Evolutionary conservation across 2,888 invertebrate genomes (phyloP).

Genomic region (Sarcophaga variegata): DNA sequence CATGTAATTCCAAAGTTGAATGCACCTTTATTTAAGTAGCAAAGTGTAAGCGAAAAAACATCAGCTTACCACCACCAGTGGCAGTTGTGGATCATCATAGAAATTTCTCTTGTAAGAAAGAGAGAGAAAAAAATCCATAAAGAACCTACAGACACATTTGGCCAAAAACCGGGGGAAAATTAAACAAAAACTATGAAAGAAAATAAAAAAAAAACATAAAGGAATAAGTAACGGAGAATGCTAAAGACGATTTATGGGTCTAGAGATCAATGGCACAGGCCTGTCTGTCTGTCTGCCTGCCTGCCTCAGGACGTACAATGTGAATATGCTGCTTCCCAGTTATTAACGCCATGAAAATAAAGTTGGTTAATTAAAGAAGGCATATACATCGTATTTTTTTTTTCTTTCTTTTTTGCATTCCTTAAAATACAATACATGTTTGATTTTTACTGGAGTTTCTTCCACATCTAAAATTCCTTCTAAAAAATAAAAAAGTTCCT

Average conservation of each 20-base stretch:
- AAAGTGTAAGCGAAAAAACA: neutral
- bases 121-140: conserved; percentile 21
- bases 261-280: conserved; percentile 64
- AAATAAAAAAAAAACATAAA: conserved; percentile 1
- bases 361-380: too few species aligned
- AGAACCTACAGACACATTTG: conserved; percentile 28
- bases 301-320: too few species aligned
- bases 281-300: neutral
- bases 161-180: neutral
- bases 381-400: too few species aligned
- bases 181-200: neutral
- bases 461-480: too few species aligned
- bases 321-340: too few species aligned
- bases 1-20: conserved; percentile 47
- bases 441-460: too few species aligned
- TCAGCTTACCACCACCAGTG: neutral
- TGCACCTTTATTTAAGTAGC: conserved; percentile 40
- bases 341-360: too few species aligned
- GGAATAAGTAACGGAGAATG: conserved; percentile 23
- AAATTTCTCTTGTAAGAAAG: conserved; percentile 1
- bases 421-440: too few species aligned
- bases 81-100: neutral
- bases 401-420: too few species aligned
- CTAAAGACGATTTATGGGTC: conserved; percentile 55
- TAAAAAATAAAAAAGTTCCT: too few species aligned